Conservation (phyloP, 1,140 invertebrate genomes). For the Phymorhynchus buccinoides region DNA sequence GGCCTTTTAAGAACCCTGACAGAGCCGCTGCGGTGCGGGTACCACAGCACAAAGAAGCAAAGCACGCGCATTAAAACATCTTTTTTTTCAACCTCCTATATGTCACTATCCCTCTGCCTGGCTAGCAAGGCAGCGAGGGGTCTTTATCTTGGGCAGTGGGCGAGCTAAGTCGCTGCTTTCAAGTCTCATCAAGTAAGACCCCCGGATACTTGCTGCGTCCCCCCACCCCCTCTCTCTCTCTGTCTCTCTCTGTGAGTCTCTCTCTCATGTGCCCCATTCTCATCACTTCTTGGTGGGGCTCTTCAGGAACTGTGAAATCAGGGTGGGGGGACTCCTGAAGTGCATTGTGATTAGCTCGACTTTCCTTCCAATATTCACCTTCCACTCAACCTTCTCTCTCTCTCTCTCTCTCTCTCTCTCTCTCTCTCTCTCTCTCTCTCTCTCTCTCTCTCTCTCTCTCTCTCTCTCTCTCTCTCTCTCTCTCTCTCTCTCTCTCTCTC, state of each 20-base stretch:
- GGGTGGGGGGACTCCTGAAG: not conserved
- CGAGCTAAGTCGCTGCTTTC: conserved; percentile 36
- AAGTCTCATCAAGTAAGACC: conserved; percentile 34
- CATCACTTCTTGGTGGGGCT: not conserved
- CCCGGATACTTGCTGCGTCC: not conserved
- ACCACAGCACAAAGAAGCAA: conserved; percentile 13
- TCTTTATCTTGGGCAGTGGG: not conserved
- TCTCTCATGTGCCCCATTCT: not conserved
- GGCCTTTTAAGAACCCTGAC: not conserved
- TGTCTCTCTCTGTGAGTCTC: not conserved
- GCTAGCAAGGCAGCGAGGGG: conserved; percentile 5
- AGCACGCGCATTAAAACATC: conserved; percentile 29
- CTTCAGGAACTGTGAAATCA: not conserved
- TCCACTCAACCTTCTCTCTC: not conserved
- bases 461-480: no score
- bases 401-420: not conserved
- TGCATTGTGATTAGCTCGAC: conserved; percentile 26
- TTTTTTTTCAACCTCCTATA: not conserved
- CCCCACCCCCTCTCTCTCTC: not conserved
- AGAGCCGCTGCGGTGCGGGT: not conserved
- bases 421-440: not conserved
- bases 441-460: not conserved
- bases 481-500: no score
- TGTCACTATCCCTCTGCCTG: no score
- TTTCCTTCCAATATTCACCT: not conserved